Evolutionary conservation across 1,140 invertebrate genomes (phyloP), one percentile per base, ranked within the genome.

Genomic region (Lasioglossum albipes): DNA sequence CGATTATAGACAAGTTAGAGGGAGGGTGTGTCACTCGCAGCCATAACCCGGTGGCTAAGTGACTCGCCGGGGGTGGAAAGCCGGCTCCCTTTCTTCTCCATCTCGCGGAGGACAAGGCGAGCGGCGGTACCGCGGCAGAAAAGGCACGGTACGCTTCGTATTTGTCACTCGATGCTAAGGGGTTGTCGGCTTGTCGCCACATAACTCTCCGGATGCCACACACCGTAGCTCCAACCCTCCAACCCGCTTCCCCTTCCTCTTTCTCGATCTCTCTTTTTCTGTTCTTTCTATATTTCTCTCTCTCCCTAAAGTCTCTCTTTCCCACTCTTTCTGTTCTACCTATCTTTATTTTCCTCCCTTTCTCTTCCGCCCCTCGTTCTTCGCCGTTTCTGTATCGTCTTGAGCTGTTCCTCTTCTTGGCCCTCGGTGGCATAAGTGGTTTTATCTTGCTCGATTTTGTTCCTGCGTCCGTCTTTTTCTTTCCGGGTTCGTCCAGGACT

Each of bases 101-200:
- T 52, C 59, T 36, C 69, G 57, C 52, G 75, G 59, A 7, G 65
- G 72, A 76, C 79, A 82, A 81, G 68, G 66, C 72, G 82, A 49
- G 45, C 45, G 42, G 66, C 54, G 66, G 79, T 76, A 64, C 75
- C 69, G 73, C 62, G 79, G 59, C 79, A 79, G 84, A 71, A 87
- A 87, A 81, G 86, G 83, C 69, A 73, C 75, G 78, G 70, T 36
- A 69, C 72, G 57, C 73, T 79, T 84, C 87, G 88, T 88, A 89
- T 89, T 89, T 89, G 88, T 89, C 88, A 89, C 88, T 57, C 69
- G 80, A 79, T 87, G 87, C 86, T 89, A 89, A 89, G 88, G 88
- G 85, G 86, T 89, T 89, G 88, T 87, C 86, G 83, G 84, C 87
- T 89, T 84, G 84, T 89, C 88, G 86, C 85, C 87, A 84, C 88